Percentiles rank a stretch among this genome's conserved stretches.
These are phyloP conservation scores for Hypena proboscidalis DNA, from an alignment of 2,888 invertebrate species.

Conservation along the genomic window DNA sequence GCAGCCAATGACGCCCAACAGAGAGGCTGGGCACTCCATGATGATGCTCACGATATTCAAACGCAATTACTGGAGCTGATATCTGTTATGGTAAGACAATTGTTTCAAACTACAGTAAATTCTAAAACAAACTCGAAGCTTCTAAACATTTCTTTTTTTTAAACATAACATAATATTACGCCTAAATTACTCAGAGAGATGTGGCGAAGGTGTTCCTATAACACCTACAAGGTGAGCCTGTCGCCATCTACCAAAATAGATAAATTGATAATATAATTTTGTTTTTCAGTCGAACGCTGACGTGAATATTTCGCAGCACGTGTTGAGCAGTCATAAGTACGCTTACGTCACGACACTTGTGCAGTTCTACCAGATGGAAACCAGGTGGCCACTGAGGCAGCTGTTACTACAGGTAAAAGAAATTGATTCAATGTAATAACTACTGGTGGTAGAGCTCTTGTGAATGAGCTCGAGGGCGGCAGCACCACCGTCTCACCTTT, in stretches of 20 bases:
- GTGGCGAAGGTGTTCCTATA: too few species aligned
- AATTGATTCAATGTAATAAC: neutral
- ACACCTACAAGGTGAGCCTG: too few species aligned
- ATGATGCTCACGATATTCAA: conserved; percentile 95
- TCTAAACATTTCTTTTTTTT: too few species aligned
- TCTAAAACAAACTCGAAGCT: too few species aligned
- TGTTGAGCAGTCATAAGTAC: conserved; percentile 93
- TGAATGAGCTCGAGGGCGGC: too few species aligned
- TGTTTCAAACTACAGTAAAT: too few species aligned
- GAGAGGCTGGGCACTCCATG: conserved; percentile 97
- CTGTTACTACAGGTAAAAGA: conserved; percentile 86
- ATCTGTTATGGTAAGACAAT: conserved; percentile 89
- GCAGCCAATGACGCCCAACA: conserved; percentile 98
- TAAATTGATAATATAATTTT: conserved; percentile 5
- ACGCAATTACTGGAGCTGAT: conserved; percentile 93
- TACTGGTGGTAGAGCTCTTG: too few species aligned
- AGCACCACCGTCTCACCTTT: too few species aligned
- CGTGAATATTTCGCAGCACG: conserved; percentile 93
- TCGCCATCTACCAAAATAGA: too few species aligned
- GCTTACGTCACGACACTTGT: conserved; percentile 93
- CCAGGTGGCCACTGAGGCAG: conserved; percentile 93
- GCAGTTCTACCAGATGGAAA: conserved; percentile 98
- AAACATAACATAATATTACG: too few species aligned
- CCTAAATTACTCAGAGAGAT: too few species aligned
- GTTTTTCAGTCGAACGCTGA: conserved; percentile 94